These are phyloP conservation scores for Ellobius talpinus DNA, from an alignment of 2,113 vertebrate genomes.

Conservation along the genomic window DNA sequence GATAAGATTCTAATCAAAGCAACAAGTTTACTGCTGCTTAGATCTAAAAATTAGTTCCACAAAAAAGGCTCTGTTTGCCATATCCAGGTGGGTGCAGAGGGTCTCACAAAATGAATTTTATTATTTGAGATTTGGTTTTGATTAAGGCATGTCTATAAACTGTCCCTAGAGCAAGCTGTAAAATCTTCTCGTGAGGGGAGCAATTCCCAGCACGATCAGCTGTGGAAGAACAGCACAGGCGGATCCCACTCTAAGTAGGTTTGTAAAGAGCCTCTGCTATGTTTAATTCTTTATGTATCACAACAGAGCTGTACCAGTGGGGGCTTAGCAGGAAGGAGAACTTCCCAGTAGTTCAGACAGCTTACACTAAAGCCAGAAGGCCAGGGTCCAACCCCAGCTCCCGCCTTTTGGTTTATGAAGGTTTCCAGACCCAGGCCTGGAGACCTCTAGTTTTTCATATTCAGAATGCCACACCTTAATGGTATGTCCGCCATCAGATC, in stretches of 20 bases:
- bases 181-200: neutral
- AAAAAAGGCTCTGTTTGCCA: neutral
- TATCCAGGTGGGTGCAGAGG: neutral
- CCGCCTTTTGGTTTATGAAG: fast-evolving
- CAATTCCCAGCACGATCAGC: neutral
- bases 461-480: neutral
- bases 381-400: neutral
- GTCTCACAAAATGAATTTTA: neutral
- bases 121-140: constrained; percentile 3
- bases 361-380: neutral
- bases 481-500: too few relatives aligned
- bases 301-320: neutral
- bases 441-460: neutral
- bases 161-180: neutral
- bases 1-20: constrained; percentile 34
- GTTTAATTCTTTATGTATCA: neutral
- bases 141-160: neutral
- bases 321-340: neutral
- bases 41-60: constrained; percentile 34
- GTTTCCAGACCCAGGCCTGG: neutral
- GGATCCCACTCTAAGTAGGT: neutral
- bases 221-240: neutral
- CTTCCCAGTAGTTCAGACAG: neutral
- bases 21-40: constrained; percentile 50
- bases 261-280: neutral